These are phyloP conservation scores for Tapirus indicus DNA, from an alignment of 2,797 vertebrate species.

Conservation along the genomic window DNA sequence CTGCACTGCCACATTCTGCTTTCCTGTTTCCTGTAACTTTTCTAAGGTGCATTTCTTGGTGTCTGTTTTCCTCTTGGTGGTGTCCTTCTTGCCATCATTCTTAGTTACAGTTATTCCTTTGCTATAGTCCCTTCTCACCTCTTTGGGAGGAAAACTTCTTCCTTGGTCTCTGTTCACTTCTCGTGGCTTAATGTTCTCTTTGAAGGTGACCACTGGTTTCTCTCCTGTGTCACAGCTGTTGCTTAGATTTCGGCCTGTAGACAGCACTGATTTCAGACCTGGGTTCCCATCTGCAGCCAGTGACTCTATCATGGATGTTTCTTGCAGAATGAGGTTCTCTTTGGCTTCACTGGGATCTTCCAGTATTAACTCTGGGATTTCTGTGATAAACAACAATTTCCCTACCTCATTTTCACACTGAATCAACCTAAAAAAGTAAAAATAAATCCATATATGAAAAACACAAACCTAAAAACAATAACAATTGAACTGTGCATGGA, in stretches of 20 bases:
- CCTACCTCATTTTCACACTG: conserved; percentile 94
- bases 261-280: conserved; percentile 96
- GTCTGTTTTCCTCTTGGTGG: conserved; percentile 95
- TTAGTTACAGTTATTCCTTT: conserved; percentile 92
- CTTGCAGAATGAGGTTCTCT: conserved; percentile 94
- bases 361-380: conserved; percentile 95
- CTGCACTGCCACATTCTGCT: conserved; percentile 93
- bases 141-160: conserved; percentile 91
- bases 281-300: conserved; percentile 89
- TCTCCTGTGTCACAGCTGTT: conserved; percentile 92
- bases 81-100: conserved; percentile 94
- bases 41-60: conserved; percentile 92
- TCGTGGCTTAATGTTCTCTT: conserved; percentile 98
- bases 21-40: conserved; percentile 91
- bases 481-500: conserved; percentile 6
- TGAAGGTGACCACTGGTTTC: conserved; percentile 97
- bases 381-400: conserved; percentile 95
- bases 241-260: conserved; percentile 93
- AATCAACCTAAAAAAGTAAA: conserved; percentile 92
- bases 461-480: conserved; percentile 22
- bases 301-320: conserved; percentile 92
- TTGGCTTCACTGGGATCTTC: conserved; percentile 94
- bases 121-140: conserved; percentile 90
- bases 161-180: conserved; percentile 93
- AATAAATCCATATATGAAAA: conserved; percentile 70